phyloP scores from a whole-genome alignment of 2,888 invertebrate species.

The Petrolisthes cinctipes region DNA sequence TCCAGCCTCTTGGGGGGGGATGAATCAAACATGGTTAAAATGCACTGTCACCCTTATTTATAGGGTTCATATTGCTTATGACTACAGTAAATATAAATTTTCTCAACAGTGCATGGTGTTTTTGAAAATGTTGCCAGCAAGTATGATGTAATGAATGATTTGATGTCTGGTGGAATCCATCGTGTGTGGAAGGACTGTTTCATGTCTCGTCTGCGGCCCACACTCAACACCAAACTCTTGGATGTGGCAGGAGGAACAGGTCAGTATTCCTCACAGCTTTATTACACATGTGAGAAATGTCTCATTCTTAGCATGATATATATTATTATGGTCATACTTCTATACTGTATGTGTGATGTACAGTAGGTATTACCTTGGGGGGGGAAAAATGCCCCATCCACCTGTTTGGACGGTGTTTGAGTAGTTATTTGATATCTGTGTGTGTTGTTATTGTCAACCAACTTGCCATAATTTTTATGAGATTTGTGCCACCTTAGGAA shows the following conservation, averaged over 20 bases:
- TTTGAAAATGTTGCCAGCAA: constrained; percentile 93
- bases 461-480: no score
- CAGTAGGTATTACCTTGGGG: background rate
- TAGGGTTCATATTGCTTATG: background rate
- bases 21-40: no score
- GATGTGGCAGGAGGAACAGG: constrained; percentile 99
- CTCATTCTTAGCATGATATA: no score
- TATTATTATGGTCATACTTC: no score
- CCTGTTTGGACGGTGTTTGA: no score
- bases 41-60: no score
- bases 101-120: constrained; percentile 84
- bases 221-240: constrained; percentile 81
- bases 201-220: constrained; percentile 82
- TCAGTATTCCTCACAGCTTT: constrained; percentile 67
- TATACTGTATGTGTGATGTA: background rate
- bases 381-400: no score
- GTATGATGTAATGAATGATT: constrained; percentile 98
- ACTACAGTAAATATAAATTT: constrained; percentile 21
- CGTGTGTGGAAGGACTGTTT: constrained; percentile 97
- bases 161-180: constrained; percentile 95
- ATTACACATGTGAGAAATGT: background rate
- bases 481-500: no score
- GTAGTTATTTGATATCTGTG: no score
- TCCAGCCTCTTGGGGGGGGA: no score
- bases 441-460: no score